These are phyloP conservation scores for Engystomops pustulosus DNA, from an alignment of 2,113 vertebrate species.

Conservation along the genomic window DNA sequence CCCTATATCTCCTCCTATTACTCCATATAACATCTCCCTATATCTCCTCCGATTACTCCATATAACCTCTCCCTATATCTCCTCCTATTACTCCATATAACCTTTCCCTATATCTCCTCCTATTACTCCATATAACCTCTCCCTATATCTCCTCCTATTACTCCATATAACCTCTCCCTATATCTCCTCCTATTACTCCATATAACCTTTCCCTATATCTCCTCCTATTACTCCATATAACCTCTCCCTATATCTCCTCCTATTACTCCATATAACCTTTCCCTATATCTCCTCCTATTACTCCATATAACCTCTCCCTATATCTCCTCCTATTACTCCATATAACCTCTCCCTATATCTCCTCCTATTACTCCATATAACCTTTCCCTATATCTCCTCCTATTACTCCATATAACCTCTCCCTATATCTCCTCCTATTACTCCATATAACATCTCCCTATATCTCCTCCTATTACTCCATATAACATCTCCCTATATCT, in stretches of 20 bases:
- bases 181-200: constrained; percentile 12
- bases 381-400: too few species aligned
- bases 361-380: neutral
- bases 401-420: too few species aligned
- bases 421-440: neutral
- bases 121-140: constrained; percentile 1
- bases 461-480: constrained; percentile 18
- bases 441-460: neutral
- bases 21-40: neutral
- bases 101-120: neutral
- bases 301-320: neutral
- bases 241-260: too few species aligned
- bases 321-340: too few species aligned
- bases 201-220: neutral
- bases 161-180: constrained; percentile 12
- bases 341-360: neutral
- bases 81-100: constrained; percentile 16
- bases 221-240: constrained; percentile 5
- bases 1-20: constrained; percentile 5
- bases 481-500: neutral
- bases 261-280: too few species aligned
- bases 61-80: neutral
- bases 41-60: neutral
- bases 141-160: constrained; percentile 9
- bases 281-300: too few species aligned